These are phyloP conservation scores for Parazoanthus swiftii DNA, from an alignment of 92 coral and sea anemone genomes.

Conservation along the genomic window DNA sequence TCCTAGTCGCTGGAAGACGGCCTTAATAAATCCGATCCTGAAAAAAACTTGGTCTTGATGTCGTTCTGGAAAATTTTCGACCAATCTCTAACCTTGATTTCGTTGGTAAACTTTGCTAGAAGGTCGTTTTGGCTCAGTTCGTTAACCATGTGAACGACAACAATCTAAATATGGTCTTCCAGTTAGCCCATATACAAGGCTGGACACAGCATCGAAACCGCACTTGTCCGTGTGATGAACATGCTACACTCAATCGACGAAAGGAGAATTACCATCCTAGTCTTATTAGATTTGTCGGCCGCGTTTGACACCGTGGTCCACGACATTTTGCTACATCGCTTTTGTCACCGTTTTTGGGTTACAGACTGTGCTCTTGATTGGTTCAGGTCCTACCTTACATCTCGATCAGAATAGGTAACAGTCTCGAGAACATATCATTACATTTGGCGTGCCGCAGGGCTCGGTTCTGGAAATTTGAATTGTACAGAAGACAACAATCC, in stretches of 20 bases:
- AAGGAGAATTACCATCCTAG: constrained; percentile 18
- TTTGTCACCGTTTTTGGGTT: constrained; percentile 21
- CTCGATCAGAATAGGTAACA: constrained; percentile 18
- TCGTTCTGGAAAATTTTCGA: background rate
- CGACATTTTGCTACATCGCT: constrained; percentile 11
- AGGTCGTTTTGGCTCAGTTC: background rate
- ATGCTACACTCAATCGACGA: constrained; percentile 22
- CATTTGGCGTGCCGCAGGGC: constrained; percentile 10
- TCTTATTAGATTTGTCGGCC: constrained; percentile 7
- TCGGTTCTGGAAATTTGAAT: too few relatives aligned
- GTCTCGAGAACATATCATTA: constrained; percentile 22
- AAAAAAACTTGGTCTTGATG: constrained; percentile 22
- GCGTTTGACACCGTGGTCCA: constrained; percentile 19
- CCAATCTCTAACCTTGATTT: constrained; percentile 4
- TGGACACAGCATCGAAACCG: constrained; percentile 33
- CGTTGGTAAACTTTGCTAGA: constrained; percentile 13
- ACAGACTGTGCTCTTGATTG: constrained; percentile 9
- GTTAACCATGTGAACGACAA: constrained; percentile 19
- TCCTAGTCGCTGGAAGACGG: constrained; percentile 30
- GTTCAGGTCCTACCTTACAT: constrained; percentile 30
- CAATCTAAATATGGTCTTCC: constrained; percentile 12
- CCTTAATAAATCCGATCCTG: constrained; percentile 13
- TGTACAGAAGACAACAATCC: too few relatives aligned
- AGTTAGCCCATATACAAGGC: constrained; percentile 7
- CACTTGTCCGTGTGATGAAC: constrained; percentile 17